Evolutionary conservation across 2,113 vertebrate species (phyloP).

Genomic region (Edolisoma coerulescens): DNA sequence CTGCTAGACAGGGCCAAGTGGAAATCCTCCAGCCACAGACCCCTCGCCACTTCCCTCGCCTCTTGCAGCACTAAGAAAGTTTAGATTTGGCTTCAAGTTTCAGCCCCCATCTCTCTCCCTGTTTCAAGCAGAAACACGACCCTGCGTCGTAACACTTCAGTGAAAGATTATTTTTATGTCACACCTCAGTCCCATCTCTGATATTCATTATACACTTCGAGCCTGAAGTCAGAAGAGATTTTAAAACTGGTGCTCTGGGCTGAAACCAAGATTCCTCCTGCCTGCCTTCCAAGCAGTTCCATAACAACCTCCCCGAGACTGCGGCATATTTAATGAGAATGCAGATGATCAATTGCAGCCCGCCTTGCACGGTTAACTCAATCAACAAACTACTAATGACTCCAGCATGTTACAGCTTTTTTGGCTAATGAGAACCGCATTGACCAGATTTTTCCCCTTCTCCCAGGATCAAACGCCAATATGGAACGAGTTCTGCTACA

Average conservation of each 20-base stretch:
- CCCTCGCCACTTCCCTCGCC: not conserved
- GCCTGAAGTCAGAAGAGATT: not conserved
- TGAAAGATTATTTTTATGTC: not conserved
- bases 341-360: slow-evolving; percentile 61
- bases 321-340: slow-evolving; percentile 48
- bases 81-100: slow-evolving; percentile 6
- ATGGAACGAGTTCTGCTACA: slow-evolving; percentile 38
- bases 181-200: slow-evolving; percentile 25
- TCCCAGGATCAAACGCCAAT: slow-evolving; percentile 50
- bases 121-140: not conserved
- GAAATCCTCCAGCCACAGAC: not conserved
- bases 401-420: slow-evolving; percentile 46
- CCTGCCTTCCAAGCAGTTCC: not conserved
- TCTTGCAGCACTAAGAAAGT: not conserved
- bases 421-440: slow-evolving; percentile 45
- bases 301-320: not conserved
- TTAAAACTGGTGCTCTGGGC: not conserved
- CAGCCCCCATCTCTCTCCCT: not conserved
- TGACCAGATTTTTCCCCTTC: slow-evolving; percentile 24
- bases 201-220: not conserved
- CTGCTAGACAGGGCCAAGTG: not conserved
- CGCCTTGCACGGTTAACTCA: slow-evolving; percentile 54
- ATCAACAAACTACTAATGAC: slow-evolving; percentile 60
- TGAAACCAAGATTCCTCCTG: not conserved
- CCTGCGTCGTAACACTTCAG: rapidly evolving